A percentile compares a stretch with the other conserved stretches of the same genome.
phyloP scores from a whole-genome alignment of 1,140 invertebrate genomes.

The Calliphora vicina region DNA sequence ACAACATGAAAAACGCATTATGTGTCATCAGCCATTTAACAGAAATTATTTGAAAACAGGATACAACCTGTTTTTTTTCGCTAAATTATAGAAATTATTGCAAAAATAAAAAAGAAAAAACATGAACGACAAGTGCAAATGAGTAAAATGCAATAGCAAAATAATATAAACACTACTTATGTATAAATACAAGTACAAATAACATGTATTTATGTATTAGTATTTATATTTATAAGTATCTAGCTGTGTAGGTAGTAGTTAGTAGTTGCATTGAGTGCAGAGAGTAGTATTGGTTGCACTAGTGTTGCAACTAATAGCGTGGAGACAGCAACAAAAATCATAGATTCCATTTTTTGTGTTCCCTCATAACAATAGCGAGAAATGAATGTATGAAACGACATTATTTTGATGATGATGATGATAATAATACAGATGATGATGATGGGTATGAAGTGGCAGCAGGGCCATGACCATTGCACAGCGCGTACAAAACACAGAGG shows the following conservation, averaged over 20 bases:
- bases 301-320: not conserved
- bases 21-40: not conserved
- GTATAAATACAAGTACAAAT: too few relatives aligned
- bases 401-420: not conserved
- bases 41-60: slow-evolving; percentile 1
- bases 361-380: too few relatives aligned
- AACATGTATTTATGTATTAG: not conserved
- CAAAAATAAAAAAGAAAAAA: not conserved
- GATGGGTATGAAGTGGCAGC: not conserved
- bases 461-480: not conserved
- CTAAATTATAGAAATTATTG: not conserved
- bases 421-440: not conserved
- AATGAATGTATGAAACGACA: not conserved
- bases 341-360: too few relatives aligned
- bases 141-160: not conserved
- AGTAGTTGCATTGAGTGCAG: not conserved
- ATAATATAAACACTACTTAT: too few relatives aligned
- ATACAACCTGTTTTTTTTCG: not conserved
- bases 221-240: not conserved
- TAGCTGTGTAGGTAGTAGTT: not conserved
- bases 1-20: not conserved
- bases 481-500: too few relatives aligned
- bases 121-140: not conserved
- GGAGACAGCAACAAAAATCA: not conserved
- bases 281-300: not conserved